Percentiles rank a stretch among this genome's conserved stretches.
Conservation (phyloP, 2,888 invertebrate genomes). For the Poecilus cupreus region DNA sequence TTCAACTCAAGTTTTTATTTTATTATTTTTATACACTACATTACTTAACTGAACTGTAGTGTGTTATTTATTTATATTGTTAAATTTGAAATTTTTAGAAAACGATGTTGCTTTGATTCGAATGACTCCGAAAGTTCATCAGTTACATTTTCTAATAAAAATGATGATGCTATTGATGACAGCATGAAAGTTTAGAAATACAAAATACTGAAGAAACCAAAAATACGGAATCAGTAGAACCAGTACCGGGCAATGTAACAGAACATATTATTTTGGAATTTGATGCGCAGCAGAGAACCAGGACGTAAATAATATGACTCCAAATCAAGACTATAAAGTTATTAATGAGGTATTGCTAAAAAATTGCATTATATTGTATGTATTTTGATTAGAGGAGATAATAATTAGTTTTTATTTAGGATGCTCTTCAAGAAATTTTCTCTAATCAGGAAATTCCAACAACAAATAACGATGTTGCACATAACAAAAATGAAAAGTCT, state of each 20-base stretch:
- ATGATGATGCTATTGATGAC: no score
- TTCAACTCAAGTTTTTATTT: no score
- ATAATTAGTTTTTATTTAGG: constrained; percentile 3
- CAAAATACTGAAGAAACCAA: no score
- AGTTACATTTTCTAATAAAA: no score
- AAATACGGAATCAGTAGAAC: no score
- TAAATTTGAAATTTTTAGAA: constrained; percentile 1
- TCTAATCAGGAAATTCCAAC: not conserved
- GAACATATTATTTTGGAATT: not conserved
- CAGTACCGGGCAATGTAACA: not conserved
- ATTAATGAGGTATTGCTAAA: no score
- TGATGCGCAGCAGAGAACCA: not conserved
- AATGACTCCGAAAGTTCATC: no score
- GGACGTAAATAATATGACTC: not conserved
- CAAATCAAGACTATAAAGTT: not conserved
- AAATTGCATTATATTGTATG: no score
- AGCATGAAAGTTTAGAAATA: no score
- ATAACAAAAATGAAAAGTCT: not conserved
- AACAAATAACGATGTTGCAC: not conserved
- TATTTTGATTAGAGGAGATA: constrained; percentile 1
- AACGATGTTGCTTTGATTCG: constrained; percentile 3
- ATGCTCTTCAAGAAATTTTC: not conserved
- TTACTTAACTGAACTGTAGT: not conserved
- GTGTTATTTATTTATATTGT: not conserved
- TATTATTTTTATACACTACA: no score